Conservation (phyloP, 2,113 vertebrate species). For the Terrapene triunguis region DNA sequence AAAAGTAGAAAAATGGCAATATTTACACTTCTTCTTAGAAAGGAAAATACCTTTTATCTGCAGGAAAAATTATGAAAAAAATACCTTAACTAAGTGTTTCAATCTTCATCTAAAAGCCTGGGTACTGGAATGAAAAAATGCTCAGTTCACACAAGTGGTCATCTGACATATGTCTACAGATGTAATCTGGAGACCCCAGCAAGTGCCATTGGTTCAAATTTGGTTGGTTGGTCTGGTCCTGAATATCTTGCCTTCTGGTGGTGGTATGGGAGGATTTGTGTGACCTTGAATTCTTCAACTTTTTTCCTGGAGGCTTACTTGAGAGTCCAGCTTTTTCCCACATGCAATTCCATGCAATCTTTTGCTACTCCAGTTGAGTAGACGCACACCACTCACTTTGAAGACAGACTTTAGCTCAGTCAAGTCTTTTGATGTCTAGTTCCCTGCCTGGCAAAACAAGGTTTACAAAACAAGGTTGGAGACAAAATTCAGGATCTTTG, state of each 20-base stretch:
- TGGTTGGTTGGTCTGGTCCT: neutral
- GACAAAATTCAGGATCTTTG: too few relatives aligned
- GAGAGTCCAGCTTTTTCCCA: neutral
- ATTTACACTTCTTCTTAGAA: neutral
- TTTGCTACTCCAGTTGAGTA: neutral
- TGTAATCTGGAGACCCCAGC: neutral
- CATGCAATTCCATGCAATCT: rapidly evolving
- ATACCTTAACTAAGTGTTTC: neutral
- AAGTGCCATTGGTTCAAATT: neutral
- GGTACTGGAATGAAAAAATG: neutral
- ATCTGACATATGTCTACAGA: neutral
- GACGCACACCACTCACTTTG: neutral
- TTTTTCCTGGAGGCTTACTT: neutral
- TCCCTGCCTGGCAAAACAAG: neutral
- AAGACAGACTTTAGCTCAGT: neutral
- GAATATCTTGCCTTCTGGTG: neutral
- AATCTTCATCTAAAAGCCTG: neutral
- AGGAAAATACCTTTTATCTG: neutral
- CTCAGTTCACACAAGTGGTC: neutral
- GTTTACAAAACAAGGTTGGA: neutral
- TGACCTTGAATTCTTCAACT: neutral
- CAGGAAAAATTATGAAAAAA: neutral
- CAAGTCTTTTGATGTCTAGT: neutral
- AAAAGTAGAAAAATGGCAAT: neutral
- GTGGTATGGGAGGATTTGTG: neutral